Percentiles rank a stretch among this genome's conserved stretches.
These are phyloP conservation scores for Lophius americanus DNA, from an alignment of 2,797 vertebrate species.

Conservation along the genomic window DNA sequence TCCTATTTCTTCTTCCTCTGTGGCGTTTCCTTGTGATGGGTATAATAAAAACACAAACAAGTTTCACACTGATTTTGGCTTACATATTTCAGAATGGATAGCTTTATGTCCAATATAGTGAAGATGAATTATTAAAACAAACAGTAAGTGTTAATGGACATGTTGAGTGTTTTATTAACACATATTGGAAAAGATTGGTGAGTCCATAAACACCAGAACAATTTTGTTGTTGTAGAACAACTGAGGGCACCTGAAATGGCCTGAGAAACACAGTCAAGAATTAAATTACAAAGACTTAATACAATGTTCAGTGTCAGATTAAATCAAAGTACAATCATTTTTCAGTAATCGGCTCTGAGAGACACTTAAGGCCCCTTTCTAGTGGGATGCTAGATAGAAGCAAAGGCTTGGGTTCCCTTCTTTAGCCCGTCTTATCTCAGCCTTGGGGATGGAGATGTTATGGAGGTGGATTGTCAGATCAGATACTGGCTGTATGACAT, in stretches of 20 bases:
- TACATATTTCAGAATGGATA: not conserved
- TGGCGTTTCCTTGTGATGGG: conserved; percentile 1
- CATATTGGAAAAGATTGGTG: conserved; percentile 3
- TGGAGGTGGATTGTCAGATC: conserved; percentile 77
- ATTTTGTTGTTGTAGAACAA: conserved; percentile 23
- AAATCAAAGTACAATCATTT: conserved; percentile 52
- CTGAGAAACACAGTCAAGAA: conserved; percentile 29
- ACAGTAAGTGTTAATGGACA: conserved; percentile 10
- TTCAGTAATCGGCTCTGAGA: conserved; percentile 44
- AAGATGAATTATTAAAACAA: conserved; percentile 9
- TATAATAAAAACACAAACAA: conserved; percentile 9
- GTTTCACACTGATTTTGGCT: conserved; percentile 5
- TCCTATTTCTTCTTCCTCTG: not conserved
- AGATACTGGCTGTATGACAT: conserved; percentile 72
- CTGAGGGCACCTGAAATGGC: conserved; percentile 22
- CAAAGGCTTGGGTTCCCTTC: conserved; percentile 46
- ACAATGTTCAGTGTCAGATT: conserved; percentile 46
- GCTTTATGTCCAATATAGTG: not conserved
- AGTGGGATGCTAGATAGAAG: conserved; percentile 43
- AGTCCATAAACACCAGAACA: not conserved
- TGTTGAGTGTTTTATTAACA: not conserved
- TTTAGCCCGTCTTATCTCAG: conserved; percentile 56
- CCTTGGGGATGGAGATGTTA: conserved; percentile 68
- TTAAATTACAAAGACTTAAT: conserved; percentile 45
- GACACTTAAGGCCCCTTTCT: conserved; percentile 47